phyloP scores from a whole-genome alignment of 1,140 invertebrate species.

The Bombus breviceps region DNA sequence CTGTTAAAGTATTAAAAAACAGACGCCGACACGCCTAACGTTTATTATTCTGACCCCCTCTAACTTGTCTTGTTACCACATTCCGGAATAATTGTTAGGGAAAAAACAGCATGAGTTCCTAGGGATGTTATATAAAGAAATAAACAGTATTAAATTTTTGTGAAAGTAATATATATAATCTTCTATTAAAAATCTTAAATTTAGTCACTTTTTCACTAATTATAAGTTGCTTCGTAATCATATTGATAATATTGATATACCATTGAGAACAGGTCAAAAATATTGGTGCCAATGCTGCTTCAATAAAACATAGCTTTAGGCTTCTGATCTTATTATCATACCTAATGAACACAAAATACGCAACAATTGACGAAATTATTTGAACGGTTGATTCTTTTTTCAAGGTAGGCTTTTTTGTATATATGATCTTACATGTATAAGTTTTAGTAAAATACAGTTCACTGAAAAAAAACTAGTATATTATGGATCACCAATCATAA shows the following conservation, averaged over 20 bases:
- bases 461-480: neutral
- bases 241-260: neutral
- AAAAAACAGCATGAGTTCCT: constrained; percentile 49
- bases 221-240: neutral
- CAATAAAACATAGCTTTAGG: neutral
- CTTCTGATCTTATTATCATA: constrained; percentile 1
- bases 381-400: neutral
- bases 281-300: neutral
- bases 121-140: constrained; percentile 43
- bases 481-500: neutral
- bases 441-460: neutral
- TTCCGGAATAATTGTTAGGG: constrained; percentile 64
- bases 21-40: constrained; percentile 75
- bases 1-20: constrained; percentile 59
- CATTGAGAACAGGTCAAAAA: neutral
- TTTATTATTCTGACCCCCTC: constrained; percentile 73
- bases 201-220: neutral
- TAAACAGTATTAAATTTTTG: neutral
- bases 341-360: neutral
- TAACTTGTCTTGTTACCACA: constrained; percentile 57
- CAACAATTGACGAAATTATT: constrained; percentile 12
- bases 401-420: neutral
- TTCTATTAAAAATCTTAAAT: neutral
- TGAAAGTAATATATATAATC: neutral
- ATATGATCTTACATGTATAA: neutral